Conservation (phyloP, 2,888 invertebrate genomes). For the Calameuta idolon region DNA sequence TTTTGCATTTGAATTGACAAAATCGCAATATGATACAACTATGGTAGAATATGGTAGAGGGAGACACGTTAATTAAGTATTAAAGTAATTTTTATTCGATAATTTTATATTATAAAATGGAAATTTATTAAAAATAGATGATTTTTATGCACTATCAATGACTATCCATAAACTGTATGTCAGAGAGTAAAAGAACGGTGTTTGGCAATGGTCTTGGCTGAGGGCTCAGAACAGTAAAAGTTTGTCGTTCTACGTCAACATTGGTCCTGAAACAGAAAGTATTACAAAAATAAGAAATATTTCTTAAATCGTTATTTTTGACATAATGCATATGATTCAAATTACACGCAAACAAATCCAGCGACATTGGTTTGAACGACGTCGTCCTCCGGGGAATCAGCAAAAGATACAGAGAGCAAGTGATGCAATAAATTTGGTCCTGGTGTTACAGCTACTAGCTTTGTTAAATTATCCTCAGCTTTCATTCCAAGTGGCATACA, state of each 20-base stretch:
- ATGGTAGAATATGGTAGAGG: not conserved
- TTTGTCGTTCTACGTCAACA: slow-evolving; percentile 89
- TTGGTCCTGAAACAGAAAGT: slow-evolving; percentile 77
- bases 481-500: slow-evolving; percentile 98
- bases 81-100: not conserved
- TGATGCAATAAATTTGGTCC: slow-evolving; percentile 86
- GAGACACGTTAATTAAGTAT: not conserved
- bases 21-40: slow-evolving; percentile 15
- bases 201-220: slow-evolving; percentile 94
- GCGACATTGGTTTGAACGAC: slow-evolving; percentile 88
- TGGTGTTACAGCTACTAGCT: slow-evolving; percentile 85
- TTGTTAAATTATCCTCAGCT: slow-evolving; percentile 89
- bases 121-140: not conserved
- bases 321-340: slow-evolving; percentile 44
- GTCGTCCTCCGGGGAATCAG: slow-evolving; percentile 84
- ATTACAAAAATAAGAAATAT: slow-evolving; percentile 8
- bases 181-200: slow-evolving; percentile 87
- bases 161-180: slow-evolving; percentile 95
- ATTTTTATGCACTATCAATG: slow-evolving; percentile 69
- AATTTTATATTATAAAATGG: not conserved
- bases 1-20: not conserved
- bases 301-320: slow-evolving; percentile 7
- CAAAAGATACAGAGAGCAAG: slow-evolving; percentile 89
- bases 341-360: slow-evolving; percentile 94
- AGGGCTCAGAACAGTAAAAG: slow-evolving; percentile 90